These are phyloP conservation scores for Colaptes auratus DNA, from an alignment of 2,113 vertebrate genomes.

Conservation along the genomic window DNA sequence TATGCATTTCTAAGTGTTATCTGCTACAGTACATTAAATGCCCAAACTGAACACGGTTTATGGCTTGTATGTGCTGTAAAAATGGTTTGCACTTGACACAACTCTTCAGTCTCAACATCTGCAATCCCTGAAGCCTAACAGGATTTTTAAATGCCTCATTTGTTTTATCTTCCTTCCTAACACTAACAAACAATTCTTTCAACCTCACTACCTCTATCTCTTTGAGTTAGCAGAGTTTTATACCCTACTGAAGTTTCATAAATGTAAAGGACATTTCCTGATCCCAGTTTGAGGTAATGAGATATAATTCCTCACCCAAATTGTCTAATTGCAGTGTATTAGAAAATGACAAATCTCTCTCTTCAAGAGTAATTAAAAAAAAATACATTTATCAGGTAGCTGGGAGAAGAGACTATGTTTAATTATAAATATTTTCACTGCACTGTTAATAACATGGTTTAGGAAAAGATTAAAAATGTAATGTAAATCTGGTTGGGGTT, in stretches of 20 bases:
- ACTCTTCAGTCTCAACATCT: neutral
- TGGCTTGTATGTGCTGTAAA: neutral
- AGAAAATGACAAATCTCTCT: neutral
- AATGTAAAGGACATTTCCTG: neutral
- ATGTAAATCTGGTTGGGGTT: neutral
- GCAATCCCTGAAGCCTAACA: neutral
- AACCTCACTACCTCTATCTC: neutral
- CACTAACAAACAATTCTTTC: neutral
- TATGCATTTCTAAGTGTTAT: neutral
- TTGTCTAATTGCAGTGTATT: neutral
- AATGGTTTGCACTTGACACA: neutral
- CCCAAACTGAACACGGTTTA: neutral
- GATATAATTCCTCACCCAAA: neutral
- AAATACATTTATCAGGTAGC: neutral
- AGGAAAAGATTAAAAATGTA: neutral
- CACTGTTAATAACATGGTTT: neutral
- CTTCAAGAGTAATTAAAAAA: neutral
- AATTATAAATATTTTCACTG: neutral
- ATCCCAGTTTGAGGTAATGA: neutral
- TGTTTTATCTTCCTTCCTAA: neutral
- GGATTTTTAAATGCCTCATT: neutral
- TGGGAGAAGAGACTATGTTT: neutral
- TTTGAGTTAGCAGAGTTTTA: neutral
- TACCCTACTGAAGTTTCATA: neutral
- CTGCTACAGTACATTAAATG: neutral